These are phyloP conservation scores for Oxyruncus cristatus DNA, from an alignment of 2,113 vertebrate genomes.

Conservation along the genomic window DNA sequence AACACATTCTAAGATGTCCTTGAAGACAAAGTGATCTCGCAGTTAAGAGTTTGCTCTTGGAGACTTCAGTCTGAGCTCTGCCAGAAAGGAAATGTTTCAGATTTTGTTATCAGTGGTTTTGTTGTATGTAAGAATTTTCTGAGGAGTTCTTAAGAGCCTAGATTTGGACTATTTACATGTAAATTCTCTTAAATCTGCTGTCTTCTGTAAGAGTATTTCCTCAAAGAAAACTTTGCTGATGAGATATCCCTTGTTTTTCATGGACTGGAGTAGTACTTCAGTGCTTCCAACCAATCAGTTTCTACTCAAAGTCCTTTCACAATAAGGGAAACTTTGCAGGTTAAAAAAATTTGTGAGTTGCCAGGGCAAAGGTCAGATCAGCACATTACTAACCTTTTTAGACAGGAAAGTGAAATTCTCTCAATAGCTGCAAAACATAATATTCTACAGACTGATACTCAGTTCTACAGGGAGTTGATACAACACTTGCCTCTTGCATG, in stretches of 20 bases:
- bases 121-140: neutral
- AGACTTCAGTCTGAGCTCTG: neutral
- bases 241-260: neutral
- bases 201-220: neutral
- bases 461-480: neutral
- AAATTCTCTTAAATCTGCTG: neutral
- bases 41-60: neutral
- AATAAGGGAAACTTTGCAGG: neutral
- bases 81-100: neutral
- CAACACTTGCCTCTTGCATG: neutral
- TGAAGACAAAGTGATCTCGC: neutral
- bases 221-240: neutral
- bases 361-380: constrained; percentile 14
- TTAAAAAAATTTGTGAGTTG: constrained; percentile 5
- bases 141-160: neutral
- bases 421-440: neutral
- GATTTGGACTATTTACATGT: neutral
- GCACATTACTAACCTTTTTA: constrained; percentile 3
- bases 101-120: neutral
- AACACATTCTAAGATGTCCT: neutral
- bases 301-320: neutral
- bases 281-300: neutral
- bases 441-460: neutral
- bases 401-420: constrained; percentile 17
- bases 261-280: neutral